phyloP scores from a whole-genome alignment of 2,113 vertebrate species.

The Hippocampus comes region DNA sequence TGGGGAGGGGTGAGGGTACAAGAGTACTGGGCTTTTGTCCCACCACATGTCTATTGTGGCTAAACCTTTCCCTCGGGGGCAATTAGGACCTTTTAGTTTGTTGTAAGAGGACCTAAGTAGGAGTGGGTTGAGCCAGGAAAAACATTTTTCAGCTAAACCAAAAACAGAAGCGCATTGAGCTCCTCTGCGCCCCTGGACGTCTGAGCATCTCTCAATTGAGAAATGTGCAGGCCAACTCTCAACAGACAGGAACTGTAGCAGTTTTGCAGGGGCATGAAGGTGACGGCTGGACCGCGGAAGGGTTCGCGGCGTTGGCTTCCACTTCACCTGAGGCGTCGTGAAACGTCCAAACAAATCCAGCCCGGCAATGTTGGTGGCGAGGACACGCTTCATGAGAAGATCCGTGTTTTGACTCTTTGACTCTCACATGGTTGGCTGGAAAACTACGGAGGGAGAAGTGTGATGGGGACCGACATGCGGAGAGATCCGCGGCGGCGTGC shows the following conservation, averaged over 20 bases:
- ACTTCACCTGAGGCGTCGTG: constrained; percentile 44
- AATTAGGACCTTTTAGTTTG: constrained; percentile 94
- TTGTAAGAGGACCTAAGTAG: constrained; percentile 93
- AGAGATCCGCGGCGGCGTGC: constrained; percentile 39
- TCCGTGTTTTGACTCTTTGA: constrained; percentile 40
- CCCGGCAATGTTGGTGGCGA: constrained; percentile 68
- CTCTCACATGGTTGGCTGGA: constrained; percentile 39
- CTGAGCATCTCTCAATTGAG: constrained; percentile 87
- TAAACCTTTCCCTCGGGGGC: constrained; percentile 86
- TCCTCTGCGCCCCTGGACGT: constrained; percentile 73
- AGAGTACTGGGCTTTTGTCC: constrained; percentile 87
- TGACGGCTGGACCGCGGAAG: constrained; percentile 46
- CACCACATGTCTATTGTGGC: constrained; percentile 88
- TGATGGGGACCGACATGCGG: constrained; percentile 35
- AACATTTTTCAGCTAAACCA: constrained; percentile 91
- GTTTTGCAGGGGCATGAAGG: constrained; percentile 64
- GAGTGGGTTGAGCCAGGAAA: constrained; percentile 87
- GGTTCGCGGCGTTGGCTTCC: constrained; percentile 11
- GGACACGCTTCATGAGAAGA: constrained; percentile 45
- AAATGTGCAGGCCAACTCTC: constrained; percentile 75
- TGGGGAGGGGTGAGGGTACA: constrained; percentile 81
- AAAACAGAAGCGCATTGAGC: constrained; percentile 94
- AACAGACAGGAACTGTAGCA: constrained; percentile 81
- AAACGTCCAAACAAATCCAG: constrained; percentile 64
- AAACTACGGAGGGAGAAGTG: constrained; percentile 40